Evolutionary conservation across 53 echinoderm and acorn worm species (phyloP), one percentile per base, ranked within the genome.

Genomic region (Echinometra lucunter): DNA sequence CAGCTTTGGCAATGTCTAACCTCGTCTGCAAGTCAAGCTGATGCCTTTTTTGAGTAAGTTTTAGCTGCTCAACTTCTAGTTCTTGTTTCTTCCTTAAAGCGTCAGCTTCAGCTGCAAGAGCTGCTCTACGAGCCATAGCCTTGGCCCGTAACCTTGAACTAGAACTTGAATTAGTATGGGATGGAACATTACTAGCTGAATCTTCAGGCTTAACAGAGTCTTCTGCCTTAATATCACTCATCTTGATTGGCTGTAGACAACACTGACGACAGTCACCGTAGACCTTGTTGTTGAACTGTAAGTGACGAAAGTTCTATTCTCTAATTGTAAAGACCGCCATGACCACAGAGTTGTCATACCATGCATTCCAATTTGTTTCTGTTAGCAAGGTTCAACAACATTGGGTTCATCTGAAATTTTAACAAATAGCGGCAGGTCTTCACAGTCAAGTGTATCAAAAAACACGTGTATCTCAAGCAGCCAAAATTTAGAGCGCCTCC

Each of bases 1-100:
- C 94, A n/a, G 94, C 94, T 88, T 88, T 55, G 32, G 63, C 49
- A 94, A 88, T 42, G 37, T 89, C 70, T 12, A 88, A 57, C 37
- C 75, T 94, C 32, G 74, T 37, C 69, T 89, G 89, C 37, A 94
- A 35, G 38, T 74, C 57, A 2, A 94, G 89, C 89, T 89, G 55
- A 9, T 37, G 45, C 49, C 37, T 23, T 89, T 45, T 56, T 70
- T 37, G 13, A 49, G 66, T 32, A 2, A 70, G 70, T 34, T 34
- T 34, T 13, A 6, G 70, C 70, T 70, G 30, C 34, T 70, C 30
- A 45, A 47, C 45, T 55, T 88, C 94, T 0, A 94, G 49, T 72
- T 94, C 94, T 88, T 49, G 89, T 94, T 67, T 88, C 37, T 88
- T 89, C 45, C 37, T 38, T 0, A 88, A 57, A 40, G 69, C 67